phyloP scores from a whole-genome alignment of 1,140 invertebrate species.

The Hetaerina americana region DNA sequence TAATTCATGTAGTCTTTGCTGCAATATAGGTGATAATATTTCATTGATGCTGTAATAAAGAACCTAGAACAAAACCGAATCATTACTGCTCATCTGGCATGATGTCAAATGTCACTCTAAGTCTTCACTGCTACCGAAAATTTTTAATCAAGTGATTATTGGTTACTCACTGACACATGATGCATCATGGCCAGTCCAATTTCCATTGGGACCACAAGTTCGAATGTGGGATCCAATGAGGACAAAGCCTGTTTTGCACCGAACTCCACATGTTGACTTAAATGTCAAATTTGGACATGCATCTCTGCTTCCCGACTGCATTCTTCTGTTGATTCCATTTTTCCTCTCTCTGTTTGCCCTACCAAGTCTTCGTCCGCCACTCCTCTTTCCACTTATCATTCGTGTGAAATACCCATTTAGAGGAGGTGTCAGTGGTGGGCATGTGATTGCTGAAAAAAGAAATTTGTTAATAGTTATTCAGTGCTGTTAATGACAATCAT shows the following conservation, averaged over 20 bases:
- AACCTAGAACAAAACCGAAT: too few relatives aligned
- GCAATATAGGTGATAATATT: too few relatives aligned
- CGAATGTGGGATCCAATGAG: slow-evolving; percentile 49
- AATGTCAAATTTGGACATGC: slow-evolving; percentile 21
- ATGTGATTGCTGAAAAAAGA: neutral
- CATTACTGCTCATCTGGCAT: too few relatives aligned
- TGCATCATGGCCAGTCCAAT: slow-evolving; percentile 48
- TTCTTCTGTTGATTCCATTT: neutral
- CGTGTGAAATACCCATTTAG: neutral
- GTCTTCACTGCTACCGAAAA: too few relatives aligned
- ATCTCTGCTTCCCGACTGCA: neutral
- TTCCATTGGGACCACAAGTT: slow-evolving; percentile 47
- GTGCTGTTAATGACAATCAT: too few relatives aligned
- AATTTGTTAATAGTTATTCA: too few relatives aligned
- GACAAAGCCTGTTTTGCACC: slow-evolving; percentile 50
- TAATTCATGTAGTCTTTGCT: too few relatives aligned
- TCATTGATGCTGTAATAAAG: too few relatives aligned
- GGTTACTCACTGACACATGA: slow-evolving; percentile 28
- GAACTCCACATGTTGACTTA: slow-evolving; percentile 54
- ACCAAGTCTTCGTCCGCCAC: neutral
- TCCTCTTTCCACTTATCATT: neutral
- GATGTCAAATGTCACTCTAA: too few relatives aligned
- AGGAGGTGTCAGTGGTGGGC: neutral
- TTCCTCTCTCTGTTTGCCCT: neutral
- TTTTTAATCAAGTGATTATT: too few relatives aligned